Conservation (phyloP, 2,888 invertebrate genomes). For the Ditula angustiorana region DNA sequence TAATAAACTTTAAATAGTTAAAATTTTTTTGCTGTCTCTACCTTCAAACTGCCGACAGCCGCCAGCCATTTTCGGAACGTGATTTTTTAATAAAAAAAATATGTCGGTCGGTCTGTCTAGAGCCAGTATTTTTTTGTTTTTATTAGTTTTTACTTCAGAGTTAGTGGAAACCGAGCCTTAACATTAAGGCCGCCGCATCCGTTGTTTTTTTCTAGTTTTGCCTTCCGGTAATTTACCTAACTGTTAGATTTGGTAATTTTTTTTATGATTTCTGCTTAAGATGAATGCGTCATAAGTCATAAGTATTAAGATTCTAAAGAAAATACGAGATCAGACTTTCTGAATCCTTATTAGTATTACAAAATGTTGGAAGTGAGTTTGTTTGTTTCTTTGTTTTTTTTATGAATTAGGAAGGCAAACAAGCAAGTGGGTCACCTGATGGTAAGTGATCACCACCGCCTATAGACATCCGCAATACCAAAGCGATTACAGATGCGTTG, state of each 20-base stretch:
- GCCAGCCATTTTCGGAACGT: constrained; percentile 44
- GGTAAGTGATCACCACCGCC: no score
- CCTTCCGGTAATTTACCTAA: constrained; percentile 36
- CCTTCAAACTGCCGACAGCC: constrained; percentile 41
- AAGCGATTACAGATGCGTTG: no score
- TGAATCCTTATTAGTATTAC: no score
- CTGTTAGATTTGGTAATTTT: constrained; percentile 23
- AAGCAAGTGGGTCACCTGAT: no score
- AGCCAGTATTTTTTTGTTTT: constrained; percentile 36
- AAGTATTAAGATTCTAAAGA: no score
- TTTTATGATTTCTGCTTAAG: neutral
- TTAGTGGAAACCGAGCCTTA: constrained; percentile 23
- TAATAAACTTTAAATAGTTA: neutral
- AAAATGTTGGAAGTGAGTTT: no score
- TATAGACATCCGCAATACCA: no score
- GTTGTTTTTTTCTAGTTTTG: constrained; percentile 10
- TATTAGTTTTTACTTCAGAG: constrained; percentile 23
- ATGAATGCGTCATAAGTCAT: no score
- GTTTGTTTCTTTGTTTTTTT: no score
- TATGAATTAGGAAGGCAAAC: no score
- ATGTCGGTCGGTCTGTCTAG: constrained; percentile 42
- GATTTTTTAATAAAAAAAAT: constrained; percentile 42
- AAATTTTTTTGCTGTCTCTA: constrained; percentile 55
- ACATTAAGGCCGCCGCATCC: constrained; percentile 23
- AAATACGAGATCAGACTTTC: no score